These are phyloP conservation scores for Enteromius fasciolatus DNA, from an alignment of 2,797 vertebrate genomes.

Conservation along the genomic window DNA sequence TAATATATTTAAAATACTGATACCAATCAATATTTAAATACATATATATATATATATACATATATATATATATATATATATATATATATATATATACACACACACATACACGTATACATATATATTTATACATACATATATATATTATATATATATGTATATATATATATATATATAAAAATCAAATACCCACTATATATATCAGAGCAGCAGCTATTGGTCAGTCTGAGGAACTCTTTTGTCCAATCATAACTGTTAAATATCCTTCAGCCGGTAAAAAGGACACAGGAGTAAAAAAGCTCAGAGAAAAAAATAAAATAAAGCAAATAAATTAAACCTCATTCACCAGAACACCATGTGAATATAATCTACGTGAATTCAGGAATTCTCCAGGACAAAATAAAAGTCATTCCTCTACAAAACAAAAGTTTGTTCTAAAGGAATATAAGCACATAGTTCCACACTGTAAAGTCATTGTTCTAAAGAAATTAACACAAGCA, in stretches of 20 bases:
- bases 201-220: constrained; percentile 96
- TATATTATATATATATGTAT: constrained; percentile 40
- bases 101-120: too few species aligned
- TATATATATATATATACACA: constrained; percentile 72
- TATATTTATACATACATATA: constrained; percentile 65
- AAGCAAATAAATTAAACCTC: constrained; percentile 81
- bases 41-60: constrained; percentile 75
- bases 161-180: constrained; percentile 29
- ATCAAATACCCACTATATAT: constrained; percentile 74
- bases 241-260: constrained; percentile 81
- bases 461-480: constrained; percentile 72
- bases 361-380: constrained; percentile 69
- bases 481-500: constrained; percentile 68
- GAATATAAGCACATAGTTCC: constrained; percentile 65
- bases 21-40: constrained; percentile 67
- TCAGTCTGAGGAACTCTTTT: constrained; percentile 88
- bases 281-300: constrained; percentile 72
- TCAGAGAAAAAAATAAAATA: constrained; percentile 62
- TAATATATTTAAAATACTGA: constrained; percentile 66
- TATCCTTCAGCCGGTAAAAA: constrained; percentile 84
- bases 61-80: constrained; percentile 62
- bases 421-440: constrained; percentile 75
- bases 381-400: constrained; percentile 78
- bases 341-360: constrained; percentile 74
- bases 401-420: constrained; percentile 63